phyloP scores from a whole-genome alignment of 2,888 invertebrate genomes.

The Cyrtodaria siliqua region DNA sequence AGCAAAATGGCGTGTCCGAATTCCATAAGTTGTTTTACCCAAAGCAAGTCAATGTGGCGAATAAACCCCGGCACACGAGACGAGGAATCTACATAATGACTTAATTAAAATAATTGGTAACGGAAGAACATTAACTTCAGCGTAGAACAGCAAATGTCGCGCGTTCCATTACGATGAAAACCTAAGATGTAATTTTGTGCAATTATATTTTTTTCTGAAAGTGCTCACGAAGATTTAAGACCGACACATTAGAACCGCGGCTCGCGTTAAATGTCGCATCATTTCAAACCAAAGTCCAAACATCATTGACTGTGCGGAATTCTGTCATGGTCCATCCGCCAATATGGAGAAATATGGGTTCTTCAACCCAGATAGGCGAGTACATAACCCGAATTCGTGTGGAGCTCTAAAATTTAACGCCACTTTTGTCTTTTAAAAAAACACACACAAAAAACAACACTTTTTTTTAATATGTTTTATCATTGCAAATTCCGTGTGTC shows the following conservation, averaged over 20 bases:
- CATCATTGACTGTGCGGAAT: no score
- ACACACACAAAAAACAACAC: no score
- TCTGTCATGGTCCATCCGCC: no score
- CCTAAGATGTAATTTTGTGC: constrained; percentile 52
- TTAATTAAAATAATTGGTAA: constrained; percentile 58
- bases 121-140: constrained; percentile 41
- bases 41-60: background rate
- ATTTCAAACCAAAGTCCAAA: no score
- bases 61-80: constrained; percentile 8
- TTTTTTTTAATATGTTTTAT: no score
- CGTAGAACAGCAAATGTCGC: constrained; percentile 13
- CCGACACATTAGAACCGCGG: background rate
- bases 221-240: constrained; percentile 24
- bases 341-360: no score
- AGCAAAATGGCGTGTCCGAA: constrained; percentile 11
- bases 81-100: constrained; percentile 45
- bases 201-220: constrained; percentile 45
- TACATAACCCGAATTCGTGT: no score
- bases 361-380: no score
- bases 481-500: no score
- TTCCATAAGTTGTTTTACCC: constrained; percentile 17
- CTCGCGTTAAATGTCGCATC: no score
- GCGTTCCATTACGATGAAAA: constrained; percentile 57
- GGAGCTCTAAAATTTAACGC: no score
- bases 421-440: no score